phyloP scores from a whole-genome alignment of 2,888 invertebrate genomes.

The Apodemia zela region DNA sequence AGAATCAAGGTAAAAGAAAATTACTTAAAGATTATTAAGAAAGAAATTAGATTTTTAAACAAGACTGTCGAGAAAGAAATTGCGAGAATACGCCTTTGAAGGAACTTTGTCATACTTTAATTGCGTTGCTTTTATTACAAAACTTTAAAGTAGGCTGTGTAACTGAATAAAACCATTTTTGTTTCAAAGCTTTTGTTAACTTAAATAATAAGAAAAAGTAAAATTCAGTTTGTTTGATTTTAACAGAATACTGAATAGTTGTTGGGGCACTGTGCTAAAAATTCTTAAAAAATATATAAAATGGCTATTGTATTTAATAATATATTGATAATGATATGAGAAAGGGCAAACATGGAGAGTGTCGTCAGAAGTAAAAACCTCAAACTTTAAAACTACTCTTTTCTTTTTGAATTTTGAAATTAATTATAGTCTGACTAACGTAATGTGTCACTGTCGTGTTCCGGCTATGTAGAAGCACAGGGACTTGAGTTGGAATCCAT shows the following conservation, averaged over 20 bases:
- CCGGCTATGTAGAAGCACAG: too few relatives aligned
- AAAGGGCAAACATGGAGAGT: too few relatives aligned
- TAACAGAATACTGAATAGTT: too few relatives aligned
- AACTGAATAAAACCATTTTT: conserved; percentile 4
- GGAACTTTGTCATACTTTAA: conserved; percentile 15
- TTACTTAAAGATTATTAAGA: conserved; percentile 2
- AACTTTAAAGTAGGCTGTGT: conserved; percentile 14
- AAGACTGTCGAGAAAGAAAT: conserved; percentile 8
- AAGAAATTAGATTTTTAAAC: conserved; percentile 10
- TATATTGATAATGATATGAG: not conserved
- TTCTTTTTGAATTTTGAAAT: too few relatives aligned
- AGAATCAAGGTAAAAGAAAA: conserved; percentile 8
- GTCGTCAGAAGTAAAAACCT: too few relatives aligned
- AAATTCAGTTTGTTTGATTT: too few relatives aligned
- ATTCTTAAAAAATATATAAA: too few relatives aligned
- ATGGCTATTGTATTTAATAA: not conserved
- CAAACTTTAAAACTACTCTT: too few relatives aligned
- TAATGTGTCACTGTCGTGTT: too few relatives aligned
- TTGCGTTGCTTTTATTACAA: conserved; percentile 12
- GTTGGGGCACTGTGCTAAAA: not conserved
- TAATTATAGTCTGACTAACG: too few relatives aligned
- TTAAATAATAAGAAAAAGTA: not conserved
- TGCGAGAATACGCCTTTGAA: conserved; percentile 13
- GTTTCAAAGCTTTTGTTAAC: not conserved
- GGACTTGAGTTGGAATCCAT: too few relatives aligned